Percentiles rank a stretch among this genome's conserved stretches.
These are phyloP conservation scores for Callorhinus ursinus DNA, from an alignment of 2,113 vertebrate species.

Conservation along the genomic window DNA sequence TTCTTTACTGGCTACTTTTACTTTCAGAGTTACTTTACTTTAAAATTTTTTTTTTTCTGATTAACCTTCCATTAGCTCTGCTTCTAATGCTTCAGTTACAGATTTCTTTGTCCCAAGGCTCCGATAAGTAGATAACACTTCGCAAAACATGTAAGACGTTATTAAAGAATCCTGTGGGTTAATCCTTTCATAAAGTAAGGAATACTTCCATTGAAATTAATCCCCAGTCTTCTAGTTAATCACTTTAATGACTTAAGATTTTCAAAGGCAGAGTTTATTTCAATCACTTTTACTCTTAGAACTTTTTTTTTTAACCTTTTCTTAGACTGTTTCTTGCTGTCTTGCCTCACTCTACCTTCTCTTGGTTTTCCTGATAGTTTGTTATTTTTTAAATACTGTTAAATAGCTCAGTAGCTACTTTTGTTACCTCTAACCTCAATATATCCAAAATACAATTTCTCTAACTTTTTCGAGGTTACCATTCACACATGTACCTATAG, in stretches of 20 bases:
- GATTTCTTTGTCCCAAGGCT: background rate
- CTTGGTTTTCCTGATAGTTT: background rate
- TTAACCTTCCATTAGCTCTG: background rate
- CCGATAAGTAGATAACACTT: background rate
- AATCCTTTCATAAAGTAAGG: background rate
- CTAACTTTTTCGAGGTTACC: background rate
- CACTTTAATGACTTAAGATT: background rate
- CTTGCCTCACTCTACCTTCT: background rate
- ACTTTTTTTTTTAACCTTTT: background rate
- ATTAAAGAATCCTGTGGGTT: background rate
- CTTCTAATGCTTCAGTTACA: background rate
- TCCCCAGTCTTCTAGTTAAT: background rate
- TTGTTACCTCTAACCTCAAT: background rate
- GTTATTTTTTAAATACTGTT: background rate
- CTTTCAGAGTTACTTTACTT: background rate
- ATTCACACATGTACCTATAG: background rate
- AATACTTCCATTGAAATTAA: background rate
- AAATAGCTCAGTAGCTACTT: background rate
- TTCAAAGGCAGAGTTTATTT: background rate
- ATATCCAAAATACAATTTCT: background rate
- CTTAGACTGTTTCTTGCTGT: background rate
- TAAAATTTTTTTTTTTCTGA: background rate
- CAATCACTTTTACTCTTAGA: background rate
- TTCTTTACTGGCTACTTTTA: background rate
- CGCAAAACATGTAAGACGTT: background rate